These are phyloP conservation scores for Apamea monoglypha DNA, from an alignment of 2,888 invertebrate genomes.

Conservation along the genomic window DNA sequence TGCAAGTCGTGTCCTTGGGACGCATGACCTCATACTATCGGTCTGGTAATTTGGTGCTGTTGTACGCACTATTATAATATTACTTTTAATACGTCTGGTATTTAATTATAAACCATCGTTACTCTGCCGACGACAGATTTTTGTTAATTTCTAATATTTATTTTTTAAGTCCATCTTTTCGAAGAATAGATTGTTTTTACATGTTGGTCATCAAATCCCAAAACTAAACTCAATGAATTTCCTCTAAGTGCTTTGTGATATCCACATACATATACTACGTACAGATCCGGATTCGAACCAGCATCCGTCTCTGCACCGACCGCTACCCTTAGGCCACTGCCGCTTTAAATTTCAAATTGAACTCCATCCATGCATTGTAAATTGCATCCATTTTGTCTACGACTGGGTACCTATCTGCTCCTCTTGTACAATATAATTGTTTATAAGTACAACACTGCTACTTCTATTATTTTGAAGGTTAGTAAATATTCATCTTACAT, in stretches of 20 bases:
- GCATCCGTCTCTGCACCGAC: constrained; percentile 47
- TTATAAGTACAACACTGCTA: constrained; percentile 40
- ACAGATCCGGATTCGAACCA: constrained; percentile 47
- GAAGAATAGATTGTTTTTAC: neutral
- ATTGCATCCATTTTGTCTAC: constrained; percentile 60
- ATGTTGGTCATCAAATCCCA: neutral
- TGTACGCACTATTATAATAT: constrained; percentile 5
- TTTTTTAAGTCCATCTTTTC: neutral
- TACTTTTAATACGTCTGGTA: neutral
- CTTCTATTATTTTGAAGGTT: neutral
- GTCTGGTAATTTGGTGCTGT: neutral
- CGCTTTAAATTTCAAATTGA: constrained; percentile 67
- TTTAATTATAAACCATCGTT: neutral
- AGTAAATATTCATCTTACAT: neutral
- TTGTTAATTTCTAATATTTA: neutral
- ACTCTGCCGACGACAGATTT: too few species aligned
- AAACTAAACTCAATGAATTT: constrained; percentile 25
- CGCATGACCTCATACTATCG: constrained; percentile 28
- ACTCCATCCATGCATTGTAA: constrained; percentile 62
- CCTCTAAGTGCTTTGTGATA: constrained; percentile 10
- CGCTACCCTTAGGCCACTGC: constrained; percentile 58
- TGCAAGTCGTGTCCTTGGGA: constrained; percentile 30
- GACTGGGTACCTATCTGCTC: neutral
- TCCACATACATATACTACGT: neutral
- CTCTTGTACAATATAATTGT: constrained; percentile 24